A percentile compares a stretch with the other conserved stretches of the same genome.
These are phyloP conservation scores for Phoeniculus purpureus DNA, from an alignment of 2,797 vertebrate species.

Conservation along the genomic window DNA sequence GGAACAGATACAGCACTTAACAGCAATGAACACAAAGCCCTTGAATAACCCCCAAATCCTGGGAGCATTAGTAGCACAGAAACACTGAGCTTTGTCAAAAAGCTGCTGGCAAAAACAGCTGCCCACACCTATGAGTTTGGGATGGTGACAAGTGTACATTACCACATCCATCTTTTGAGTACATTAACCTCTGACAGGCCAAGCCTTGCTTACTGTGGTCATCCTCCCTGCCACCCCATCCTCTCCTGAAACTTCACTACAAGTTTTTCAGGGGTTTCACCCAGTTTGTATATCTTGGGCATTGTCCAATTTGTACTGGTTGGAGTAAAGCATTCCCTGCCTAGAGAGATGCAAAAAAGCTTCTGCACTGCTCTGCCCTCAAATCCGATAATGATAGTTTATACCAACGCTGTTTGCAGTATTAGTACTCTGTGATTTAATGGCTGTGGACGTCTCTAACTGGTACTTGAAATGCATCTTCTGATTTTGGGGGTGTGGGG, in stretches of 20 bases:
- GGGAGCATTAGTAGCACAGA: not conserved
- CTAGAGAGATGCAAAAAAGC: not conserved
- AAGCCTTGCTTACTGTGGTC: not conserved
- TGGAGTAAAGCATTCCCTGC: not conserved
- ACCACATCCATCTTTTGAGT: not conserved
- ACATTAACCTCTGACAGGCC: not conserved
- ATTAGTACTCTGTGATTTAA: not conserved
- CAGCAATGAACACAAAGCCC: rapidly evolving
- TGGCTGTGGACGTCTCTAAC: not conserved
- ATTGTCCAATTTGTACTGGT: not conserved
- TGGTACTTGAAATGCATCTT: not conserved
- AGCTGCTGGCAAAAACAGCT: not conserved
- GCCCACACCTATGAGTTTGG: not conserved
- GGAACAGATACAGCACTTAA: conserved; percentile 2
- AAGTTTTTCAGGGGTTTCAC: not conserved
- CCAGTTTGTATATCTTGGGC: not conserved
- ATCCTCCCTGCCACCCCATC: rapidly evolving
- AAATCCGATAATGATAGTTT: not conserved
- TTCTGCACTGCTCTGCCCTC: not conserved
- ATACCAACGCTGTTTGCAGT: not conserved
- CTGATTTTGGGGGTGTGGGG: not conserved
- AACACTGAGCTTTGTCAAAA: not conserved
- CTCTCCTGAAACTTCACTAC: not conserved
- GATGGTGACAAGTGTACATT: not conserved
- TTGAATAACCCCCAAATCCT: not conserved